These are phyloP conservation scores for Leiothrix lutea DNA, from an alignment of 2,113 vertebrate genomes.

Conservation along the genomic window DNA sequence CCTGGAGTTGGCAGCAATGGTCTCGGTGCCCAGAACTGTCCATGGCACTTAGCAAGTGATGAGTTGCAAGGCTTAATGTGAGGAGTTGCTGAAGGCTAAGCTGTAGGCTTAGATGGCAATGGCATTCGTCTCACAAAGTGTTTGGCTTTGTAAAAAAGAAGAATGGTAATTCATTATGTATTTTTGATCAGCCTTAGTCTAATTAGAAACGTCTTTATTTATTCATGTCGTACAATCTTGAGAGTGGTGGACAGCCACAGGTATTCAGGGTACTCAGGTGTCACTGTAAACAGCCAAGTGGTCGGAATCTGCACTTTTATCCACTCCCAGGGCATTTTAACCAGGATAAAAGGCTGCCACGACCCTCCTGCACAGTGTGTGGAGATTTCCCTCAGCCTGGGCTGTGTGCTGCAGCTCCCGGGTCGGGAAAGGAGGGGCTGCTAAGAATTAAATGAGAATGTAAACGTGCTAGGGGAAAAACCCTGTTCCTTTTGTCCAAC, in stretches of 20 bases:
- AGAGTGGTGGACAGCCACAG: not conserved
- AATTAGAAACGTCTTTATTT: not conserved
- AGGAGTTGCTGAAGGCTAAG: not conserved
- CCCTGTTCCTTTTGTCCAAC: not conserved
- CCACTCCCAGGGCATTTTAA: not conserved
- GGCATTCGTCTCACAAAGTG: not conserved
- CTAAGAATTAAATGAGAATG: not conserved
- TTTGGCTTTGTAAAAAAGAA: not conserved
- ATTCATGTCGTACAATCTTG: not conserved
- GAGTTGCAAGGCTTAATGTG: rapidly evolving
- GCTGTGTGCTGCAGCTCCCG: not conserved
- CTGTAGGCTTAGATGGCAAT: not conserved
- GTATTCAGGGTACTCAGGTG: not conserved
- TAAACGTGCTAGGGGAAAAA: not conserved
- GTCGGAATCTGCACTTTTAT: not conserved
- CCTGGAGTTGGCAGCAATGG: not conserved
- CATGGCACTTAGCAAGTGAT: rapidly evolving
- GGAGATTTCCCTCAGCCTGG: not conserved
- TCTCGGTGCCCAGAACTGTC: not conserved
- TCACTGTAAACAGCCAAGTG: not conserved
- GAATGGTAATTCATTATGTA: not conserved
- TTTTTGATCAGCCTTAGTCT: not conserved
- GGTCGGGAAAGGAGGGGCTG: not conserved
- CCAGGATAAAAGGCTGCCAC: not conserved
- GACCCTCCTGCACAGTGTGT: not conserved